Evolutionary conservation across 2,888 invertebrate genomes (phyloP), one percentile per base, ranked within the genome.

Genomic region (Synanthedon andrenaeformis): DNA sequence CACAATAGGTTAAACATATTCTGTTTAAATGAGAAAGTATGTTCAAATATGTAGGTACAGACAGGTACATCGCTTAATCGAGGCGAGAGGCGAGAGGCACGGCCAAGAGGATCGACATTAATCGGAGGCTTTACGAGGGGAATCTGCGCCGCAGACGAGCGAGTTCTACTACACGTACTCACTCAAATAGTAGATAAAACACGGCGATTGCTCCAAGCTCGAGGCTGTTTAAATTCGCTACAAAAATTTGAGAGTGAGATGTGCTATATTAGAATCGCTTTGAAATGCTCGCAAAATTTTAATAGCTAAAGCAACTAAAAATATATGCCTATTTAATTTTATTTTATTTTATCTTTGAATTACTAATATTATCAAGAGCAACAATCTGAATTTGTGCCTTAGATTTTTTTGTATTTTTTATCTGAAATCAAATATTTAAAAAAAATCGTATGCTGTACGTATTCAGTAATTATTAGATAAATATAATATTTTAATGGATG

Each of bases 31-130:
- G 64, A 63, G 63, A 62, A 61, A 69, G 70, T 67, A 62, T 57
- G 60, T 67, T 66, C 69, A 69, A 73, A 70, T 63, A 65, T 62
- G 66, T n/a, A n/a, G n/a, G n/a, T 68, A 67, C 65, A 69, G 67
- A 64, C 72, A 77, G 77, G 79, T 79, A 70, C 74, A 84, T 82
- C 70, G 78, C 83, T 85, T 83, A 83, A 84, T 83, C 82, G 80
- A 72, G 72, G 63, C 69, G 64, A 57, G 65, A 75, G 71, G 68
- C 68, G 61, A 57, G 65, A 75, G 71, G 68, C 68, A 61, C 66
- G 60, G 68, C 60, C 66, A 70, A 35, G 73, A 75, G 79, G 72
- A 74, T 69, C 64, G 69, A 61, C 77, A 79, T 82, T 83, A 83
- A 82, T 82, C 77, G 78, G 69, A 77, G 76, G 74, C 76, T 85